Evolutionary conservation across 2,113 vertebrate species (phyloP), one percentile per base, ranked within the genome.

Genomic region (Cebus imitator): DNA sequence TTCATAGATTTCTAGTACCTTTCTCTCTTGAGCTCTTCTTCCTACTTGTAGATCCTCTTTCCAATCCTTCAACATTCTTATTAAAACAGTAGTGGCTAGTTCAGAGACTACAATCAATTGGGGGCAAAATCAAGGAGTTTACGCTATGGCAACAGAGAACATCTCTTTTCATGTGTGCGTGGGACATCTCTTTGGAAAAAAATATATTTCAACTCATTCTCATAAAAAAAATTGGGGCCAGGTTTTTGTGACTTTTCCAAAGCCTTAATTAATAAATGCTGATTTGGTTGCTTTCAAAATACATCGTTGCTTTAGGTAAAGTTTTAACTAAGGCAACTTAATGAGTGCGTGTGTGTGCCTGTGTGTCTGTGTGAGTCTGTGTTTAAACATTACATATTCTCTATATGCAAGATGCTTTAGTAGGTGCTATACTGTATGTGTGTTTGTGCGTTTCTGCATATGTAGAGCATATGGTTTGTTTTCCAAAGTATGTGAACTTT

Each of bases 401-500:
- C 50, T 40, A 66, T 3, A 1, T 79, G 13, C 27, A 91, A 86
- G 30, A 75, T 66, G 30, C 73, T 79, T 79, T 64, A 61, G 37
- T 93, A 84, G 30, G 32, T 94, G 70, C 21, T 83, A n/a, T 87
- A 10, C 27, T 87, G 5, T 79, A 18, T 87, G 55, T 94, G 40
- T 96, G 58, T 91, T 66, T 96, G 61, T 75, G 58, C 85, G 43
- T 87, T 78, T 93, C 84, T 91, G 72, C 40, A 57, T 85, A 87
- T 90, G 55, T 66, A 82, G 78, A 78, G 40, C 79, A 97, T 75
- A 94, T 93, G 58, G 68, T 76, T 85, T 97, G 7, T 85, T 94
- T 97, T 97, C 72, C 79, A 92, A 96, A 96, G 80, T 76, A 55
- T 88, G 25, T 73, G 91, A 96, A 96, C 76, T 92, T 94, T 85